Base-by-base conservation (phyloP, 2,113 vertebrate species). In the Dipodomys spectabilis region DNA sequence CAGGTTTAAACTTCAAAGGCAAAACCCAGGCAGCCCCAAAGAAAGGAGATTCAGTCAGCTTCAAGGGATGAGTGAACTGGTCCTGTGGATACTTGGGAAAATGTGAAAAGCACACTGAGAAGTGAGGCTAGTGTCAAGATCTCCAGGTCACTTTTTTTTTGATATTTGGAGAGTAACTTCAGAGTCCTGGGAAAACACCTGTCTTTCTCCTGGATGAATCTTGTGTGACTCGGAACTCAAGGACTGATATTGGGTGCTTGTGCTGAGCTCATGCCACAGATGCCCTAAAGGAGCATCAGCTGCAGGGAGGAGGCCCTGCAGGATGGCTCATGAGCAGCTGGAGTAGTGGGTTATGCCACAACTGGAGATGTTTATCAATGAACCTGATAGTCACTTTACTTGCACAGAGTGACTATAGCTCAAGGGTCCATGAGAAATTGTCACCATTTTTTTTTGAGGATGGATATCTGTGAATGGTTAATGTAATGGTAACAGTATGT, bases 1-100 rank as follows among this genome's bases (percentile, higher is more conserved):
- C 88, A 83, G 91, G 83, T 96, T 94, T 81, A 30, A 73, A 94
- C 92, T 95, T 96, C 95, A 97, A 97, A 97, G 78, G 80, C 74
- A 83, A 96, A 90, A 90, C 49, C 74, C 68, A 88, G 94, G 65
- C 88, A 95, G 86, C 22, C 67, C 77, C 82, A 78, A 88, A 95
- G 83, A 94, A 89, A 85, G 86, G 90, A 87, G 89, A 53, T 87
- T 72, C 71, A 96, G 92, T 92, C 83, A 75, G 89, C 86, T 96
- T 92, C 82, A 72, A 84, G 77, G 75, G 81, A 44, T 27, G 39
- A 90, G 27, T 71, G 82, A 74, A 25, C 53, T 9, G 45, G 30
- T 79, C 71, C 5, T 68, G 32, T 85, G 84, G 85, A 39, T 45
- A 72, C 91, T 91, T 96, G 92, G 25, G 84, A 80, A 86, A 95